Evolutionary conservation across 2,888 invertebrate genomes (phyloP), one percentile per base, ranked within the genome.

Genomic region (Cryptocephalus primarius): DNA sequence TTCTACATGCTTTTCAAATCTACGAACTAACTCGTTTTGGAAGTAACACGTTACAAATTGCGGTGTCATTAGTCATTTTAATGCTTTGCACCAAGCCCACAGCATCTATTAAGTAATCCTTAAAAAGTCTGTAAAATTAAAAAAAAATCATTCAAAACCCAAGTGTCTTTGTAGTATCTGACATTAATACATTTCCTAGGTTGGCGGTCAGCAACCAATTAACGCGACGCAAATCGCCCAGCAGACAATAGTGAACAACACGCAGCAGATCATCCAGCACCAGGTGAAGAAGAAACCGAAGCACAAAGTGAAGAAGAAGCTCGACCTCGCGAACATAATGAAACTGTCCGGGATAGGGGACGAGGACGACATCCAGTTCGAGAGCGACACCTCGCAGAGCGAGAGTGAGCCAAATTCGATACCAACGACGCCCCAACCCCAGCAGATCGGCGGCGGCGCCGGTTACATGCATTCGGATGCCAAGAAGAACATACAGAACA

Each of bases 261-360:
- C 51, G 3, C 55, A 55, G 8, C 55, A 55, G 10, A 33, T 45
- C 33, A 22, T 45, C 8, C 51, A 59, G 53, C 64, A 48, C 56
- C 66, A 42, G 58, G 64, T 42, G 11, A 66, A 71, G 52, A 71
- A 72, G 55, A 71, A 60, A 48, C 62, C 62, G 38, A 61, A 62
- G 12, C 60, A 60, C 47, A 57, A 62, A 40, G 73, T 75, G 32
- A 77, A 77, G 59, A 78, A 78, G 59, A 77, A 77, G 61, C 72
- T 83, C 45, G 83, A 83, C 67, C 73, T 84, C 56, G 83, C 82
- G 44, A 83, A 82, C 67, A 80, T 84, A 36, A 84, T 84, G 79
- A 83, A 83, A 66, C 72, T 83, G 49, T 83, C 83, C 42, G 84
- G 69, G 52, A 56, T 55, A 51, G 82, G 82, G 44, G 83, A 83